Base-by-base conservation (phyloP, 2,888 invertebrate genomes). In the Leptothorax acervorum region DNA sequence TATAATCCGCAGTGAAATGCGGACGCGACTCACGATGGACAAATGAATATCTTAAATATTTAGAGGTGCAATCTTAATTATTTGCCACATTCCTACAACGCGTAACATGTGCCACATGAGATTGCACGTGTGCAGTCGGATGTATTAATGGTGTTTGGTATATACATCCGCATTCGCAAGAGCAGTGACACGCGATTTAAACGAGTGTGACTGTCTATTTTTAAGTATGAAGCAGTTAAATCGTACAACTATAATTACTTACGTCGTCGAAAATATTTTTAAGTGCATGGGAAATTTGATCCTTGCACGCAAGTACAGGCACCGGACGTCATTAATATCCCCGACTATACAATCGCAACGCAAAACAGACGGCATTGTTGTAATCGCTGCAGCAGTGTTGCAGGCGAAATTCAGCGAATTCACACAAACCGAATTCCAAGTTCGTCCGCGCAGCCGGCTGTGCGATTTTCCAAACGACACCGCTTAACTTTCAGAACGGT, bases 41-140 rank as follows among this genome's bases (percentile, higher is more conserved):
- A 60, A 79, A 79, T 60, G 35, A 35, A 8, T 35, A n/a, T 71
- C 73, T 81, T 73, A 73, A 71, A 73, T 81, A 81, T 81, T 81
- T 73, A 73, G 35, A 60, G 48, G 18, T 23, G 23, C 35, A 12
- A 39, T 51, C 73, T 81, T 73, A 81, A 81, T 81, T 81, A 81
- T 73, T 79, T 60, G 28, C 18, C 39, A 51, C 73, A 79, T 79
- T 73, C 23, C 39, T 28, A 35, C 60, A 62, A 73, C 23, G 60
- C 28, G n/a, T 35, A 18, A 18, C 48, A 23, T 39, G 28, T 79
- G 28, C 28, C 39, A 42, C 42, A 55, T 11, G 55, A 78, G n/a
- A 76, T 76, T 76, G 18, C 76, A 55, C n/a, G 9, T 51, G 28
- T 42, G 28, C 31, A 28, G 42, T 42, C n/a, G 68, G n/a, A 68